phyloP scores from a whole-genome alignment of 2,888 invertebrate species.

The Pristionchus entomophagus region DNA sequence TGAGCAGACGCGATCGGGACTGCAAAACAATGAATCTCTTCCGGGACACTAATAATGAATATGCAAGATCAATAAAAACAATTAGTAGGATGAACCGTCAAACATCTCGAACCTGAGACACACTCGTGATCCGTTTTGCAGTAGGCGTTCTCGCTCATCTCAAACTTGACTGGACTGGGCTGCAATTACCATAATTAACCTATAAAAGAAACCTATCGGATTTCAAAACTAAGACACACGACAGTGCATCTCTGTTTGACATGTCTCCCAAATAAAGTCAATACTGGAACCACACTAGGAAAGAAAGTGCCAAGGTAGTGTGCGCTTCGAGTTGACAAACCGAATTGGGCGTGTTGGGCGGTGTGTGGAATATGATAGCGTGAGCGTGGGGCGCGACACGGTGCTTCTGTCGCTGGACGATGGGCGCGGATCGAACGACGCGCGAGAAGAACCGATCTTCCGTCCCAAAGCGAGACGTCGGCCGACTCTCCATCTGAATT shows the following conservation, averaged over 20 bases:
- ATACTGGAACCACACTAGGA: too few species aligned
- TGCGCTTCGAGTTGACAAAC: not conserved
- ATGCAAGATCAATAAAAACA: not conserved
- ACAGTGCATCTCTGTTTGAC: too few species aligned
- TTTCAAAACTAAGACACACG: not conserved
- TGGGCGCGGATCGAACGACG: slow-evolving; percentile 12
- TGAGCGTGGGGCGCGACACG: slow-evolving; percentile 21
- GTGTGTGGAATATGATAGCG: slow-evolving; percentile 26
- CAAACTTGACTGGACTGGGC: not conserved
- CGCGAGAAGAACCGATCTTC: slow-evolving; percentile 21
- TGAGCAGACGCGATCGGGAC: slow-evolving; percentile 54
- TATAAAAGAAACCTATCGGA: too few species aligned
- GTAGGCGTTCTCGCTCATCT: slow-evolving; percentile 20
- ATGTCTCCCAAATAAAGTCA: too few species aligned
- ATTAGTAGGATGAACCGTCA: not conserved
- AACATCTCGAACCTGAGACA: not conserved
- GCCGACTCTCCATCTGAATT: not conserved
- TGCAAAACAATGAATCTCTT: not conserved
- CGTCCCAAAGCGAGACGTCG: not conserved
- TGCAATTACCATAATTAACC: not conserved
- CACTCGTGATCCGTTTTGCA: slow-evolving; percentile 43
- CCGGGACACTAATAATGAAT: not conserved
- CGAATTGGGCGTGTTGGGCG: slow-evolving; percentile 28
- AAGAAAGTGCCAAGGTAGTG: not conserved
- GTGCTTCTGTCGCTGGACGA: slow-evolving; percentile 4